phyloP scores from a whole-genome alignment of 2,113 vertebrate genomes.

The Numenius arquata region DNA sequence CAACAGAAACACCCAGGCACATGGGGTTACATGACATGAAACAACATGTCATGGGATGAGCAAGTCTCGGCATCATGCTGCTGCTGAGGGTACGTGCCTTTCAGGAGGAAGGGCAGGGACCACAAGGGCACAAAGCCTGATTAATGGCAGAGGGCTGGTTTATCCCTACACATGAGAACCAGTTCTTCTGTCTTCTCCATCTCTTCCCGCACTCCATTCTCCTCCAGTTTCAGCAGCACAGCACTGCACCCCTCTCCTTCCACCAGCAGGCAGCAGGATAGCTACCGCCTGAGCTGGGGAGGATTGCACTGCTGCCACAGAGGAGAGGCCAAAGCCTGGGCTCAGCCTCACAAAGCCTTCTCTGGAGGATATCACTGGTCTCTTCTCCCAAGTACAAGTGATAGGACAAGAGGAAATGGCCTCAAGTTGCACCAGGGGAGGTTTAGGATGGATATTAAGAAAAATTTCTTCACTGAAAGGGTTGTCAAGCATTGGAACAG shows the following conservation, averaged over 20 bases:
- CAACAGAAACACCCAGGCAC: not conserved
- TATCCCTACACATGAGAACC: not conserved
- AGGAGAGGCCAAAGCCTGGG: not conserved
- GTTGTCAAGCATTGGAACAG: not conserved
- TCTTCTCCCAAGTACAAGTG: not conserved
- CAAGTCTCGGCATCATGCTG: not conserved
- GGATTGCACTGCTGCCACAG: not conserved
- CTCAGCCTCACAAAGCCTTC: not conserved
- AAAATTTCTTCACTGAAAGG: not conserved
- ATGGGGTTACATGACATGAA: not conserved
- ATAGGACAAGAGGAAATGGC: not conserved
- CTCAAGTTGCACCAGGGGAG: not conserved
- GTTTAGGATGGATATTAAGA: not conserved
- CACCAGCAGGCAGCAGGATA: accelerated
- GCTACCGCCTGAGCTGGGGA: not conserved
- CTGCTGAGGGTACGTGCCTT: not conserved
- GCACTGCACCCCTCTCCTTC: not conserved
- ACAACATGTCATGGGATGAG: not conserved
- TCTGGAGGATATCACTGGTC: not conserved
- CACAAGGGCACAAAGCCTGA: not conserved
- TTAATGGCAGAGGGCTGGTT: not conserved
- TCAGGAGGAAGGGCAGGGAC: not conserved
- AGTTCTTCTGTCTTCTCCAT: not conserved
- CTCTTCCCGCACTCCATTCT: not conserved
- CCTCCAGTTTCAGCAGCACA: not conserved